phyloP scores from a whole-genome alignment of 2,113 vertebrate genomes.

The Promerops cafer region DNA sequence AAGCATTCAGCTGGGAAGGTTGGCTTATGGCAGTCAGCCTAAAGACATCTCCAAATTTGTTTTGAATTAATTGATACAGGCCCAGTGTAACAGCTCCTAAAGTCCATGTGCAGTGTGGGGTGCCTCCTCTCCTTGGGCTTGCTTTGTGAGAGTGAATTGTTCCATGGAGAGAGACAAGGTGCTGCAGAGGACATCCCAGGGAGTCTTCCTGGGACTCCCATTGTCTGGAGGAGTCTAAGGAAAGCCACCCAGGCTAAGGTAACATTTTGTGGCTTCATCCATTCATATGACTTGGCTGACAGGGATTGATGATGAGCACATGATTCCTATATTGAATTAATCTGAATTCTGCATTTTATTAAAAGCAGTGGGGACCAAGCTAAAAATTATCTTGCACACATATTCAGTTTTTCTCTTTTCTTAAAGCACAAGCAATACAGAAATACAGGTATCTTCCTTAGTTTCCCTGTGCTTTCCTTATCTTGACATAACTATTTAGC shows the following conservation, averaged over 20 bases:
- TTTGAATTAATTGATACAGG: background rate
- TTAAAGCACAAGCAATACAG: background rate
- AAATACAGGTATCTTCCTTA: background rate
- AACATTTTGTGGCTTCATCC: background rate
- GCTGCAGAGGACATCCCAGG: background rate
- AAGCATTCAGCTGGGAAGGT: background rate
- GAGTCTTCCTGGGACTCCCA: background rate
- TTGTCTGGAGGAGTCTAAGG: background rate
- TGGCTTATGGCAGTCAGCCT: background rate
- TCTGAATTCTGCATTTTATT: background rate
- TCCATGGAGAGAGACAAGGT: background rate
- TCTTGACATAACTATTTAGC: background rate
- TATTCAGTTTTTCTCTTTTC: background rate
- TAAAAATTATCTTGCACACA: background rate
- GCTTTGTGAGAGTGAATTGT: background rate
- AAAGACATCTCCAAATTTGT: background rate
- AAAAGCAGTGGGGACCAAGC: background rate
- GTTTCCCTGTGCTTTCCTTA: background rate
- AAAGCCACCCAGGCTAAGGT: background rate
- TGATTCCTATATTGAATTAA: background rate
- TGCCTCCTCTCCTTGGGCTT: background rate
- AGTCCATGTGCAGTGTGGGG: fast-evolving
- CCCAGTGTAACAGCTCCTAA: background rate
- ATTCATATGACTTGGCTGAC: background rate
- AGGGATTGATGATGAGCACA: background rate